Base-by-base conservation (phyloP, 1,140 invertebrate genomes). In the Rhynchophorus ferrugineus region DNA sequence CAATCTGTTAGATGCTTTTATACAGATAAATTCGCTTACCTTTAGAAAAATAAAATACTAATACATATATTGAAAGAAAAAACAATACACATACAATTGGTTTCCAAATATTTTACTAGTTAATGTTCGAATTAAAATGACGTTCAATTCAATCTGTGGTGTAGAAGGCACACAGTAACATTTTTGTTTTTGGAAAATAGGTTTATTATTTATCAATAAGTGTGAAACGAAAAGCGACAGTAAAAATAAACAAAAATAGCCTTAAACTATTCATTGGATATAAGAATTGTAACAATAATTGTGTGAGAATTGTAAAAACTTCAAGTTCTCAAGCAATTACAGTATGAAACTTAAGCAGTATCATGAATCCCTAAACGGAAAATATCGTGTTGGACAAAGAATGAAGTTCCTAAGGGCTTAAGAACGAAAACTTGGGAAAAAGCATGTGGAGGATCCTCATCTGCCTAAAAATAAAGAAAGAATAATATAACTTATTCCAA, bases 351-450 rank as follows among this genome's bases (percentile, higher is more conserved):
- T 61, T 58, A 61, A 36, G 79, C 83, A 43, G 79, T 75, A 71
- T 93, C 83, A 72, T 95, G 91, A 62, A 95, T 87, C 56, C 84
- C 86, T 62, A 95, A 79, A 68, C 91, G 82, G 78, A 95, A 95
- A 66, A 94, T 88, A 66, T 95, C 91, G 67, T 95, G 91, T 66
- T 91, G 88, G 63, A 91, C 84, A 71, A 85, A 94, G 75, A 89
- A 95, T 45, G 84, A 84, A 56, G 80, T 83, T 62, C 78, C 85
- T 61, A 85, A 71, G 49, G 87, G 87, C 74, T 92, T 93, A 63
- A 96, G 72, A 53, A 93, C 84, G 73, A 95, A 95, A 44, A 84
- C 80, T 73, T 95, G 91, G 54, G 83, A 87, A 72, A 86, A 95
- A 43, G 87, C 83, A 70, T 94, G 91, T 61, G 89, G 89, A 57